Evolutionary conservation across 2,113 vertebrate species (phyloP), one percentile per base, ranked within the genome.

Genomic region (Argyrosomus japonicus): DNA sequence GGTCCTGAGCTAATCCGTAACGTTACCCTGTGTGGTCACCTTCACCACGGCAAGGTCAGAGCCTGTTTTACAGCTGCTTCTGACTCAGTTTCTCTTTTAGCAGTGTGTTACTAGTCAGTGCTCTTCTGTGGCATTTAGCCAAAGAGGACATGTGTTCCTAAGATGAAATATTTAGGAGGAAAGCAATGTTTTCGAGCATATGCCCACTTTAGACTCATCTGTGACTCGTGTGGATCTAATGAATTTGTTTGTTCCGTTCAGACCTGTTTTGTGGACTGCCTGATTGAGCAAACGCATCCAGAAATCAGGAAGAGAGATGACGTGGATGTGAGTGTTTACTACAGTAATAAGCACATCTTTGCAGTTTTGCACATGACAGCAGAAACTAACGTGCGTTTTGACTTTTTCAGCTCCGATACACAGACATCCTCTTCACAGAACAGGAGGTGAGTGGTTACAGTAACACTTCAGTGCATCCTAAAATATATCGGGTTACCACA

Each of bases 211-310:
- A 72, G 6, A 61, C 12, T 77, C 5, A 10, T 53, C 14, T 25
- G 29, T 58, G 13, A 27, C 54, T 68, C 27, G 0, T 15, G 6
- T 29, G 14, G 27, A 50, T 57, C 65, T 81, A 79, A 86, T 70
- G 5, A 36, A 51, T 72, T 29, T 68, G 5, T 81, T 81, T 83
- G 0, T 89, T 63, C 51, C 19, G 13, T 92, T 83, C 90, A 99
- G 98, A 99, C 98, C 0, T 99, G 97, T 83, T 99, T 99, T 82
- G 98, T 99, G 47, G 98, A 99, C 92, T 99, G 98, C 91, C 94
- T 99, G 88, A 97, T 99, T 71, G 98, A 99, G 53, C 98, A 99
- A 93, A 99, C 98, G 0, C 98, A 99, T 85, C 98, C 98, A 0
- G 98, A 99, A 69, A 99, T 99, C 93, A 95, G 98, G 65, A 99